These are phyloP conservation scores for Sphenodon punctatus DNA, from an alignment of 2,797 vertebrate species.

Conservation along the genomic window DNA sequence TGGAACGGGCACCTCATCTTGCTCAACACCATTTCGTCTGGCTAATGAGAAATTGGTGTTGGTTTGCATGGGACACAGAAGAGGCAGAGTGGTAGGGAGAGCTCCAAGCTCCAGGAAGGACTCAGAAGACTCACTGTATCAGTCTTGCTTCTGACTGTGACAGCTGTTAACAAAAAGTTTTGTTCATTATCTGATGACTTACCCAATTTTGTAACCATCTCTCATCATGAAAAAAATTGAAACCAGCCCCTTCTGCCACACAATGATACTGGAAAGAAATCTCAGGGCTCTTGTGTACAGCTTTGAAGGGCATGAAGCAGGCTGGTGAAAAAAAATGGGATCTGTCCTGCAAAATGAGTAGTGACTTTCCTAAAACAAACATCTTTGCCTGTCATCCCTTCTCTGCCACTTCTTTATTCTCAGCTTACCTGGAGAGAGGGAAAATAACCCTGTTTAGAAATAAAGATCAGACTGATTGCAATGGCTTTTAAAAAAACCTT, in stretches of 20 bases:
- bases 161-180: neutral
- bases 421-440: conserved; percentile 30
- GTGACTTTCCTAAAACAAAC: accelerated
- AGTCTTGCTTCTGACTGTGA: neutral
- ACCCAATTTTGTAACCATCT: accelerated
- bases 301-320: accelerated
- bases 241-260: neutral
- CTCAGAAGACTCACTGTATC: neutral
- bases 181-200: neutral
- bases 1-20: neutral
- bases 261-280: neutral
- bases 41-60: neutral
- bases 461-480: conserved; percentile 20
- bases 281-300: neutral
- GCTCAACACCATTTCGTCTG: neutral
- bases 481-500: conserved; percentile 32
- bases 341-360: neutral
- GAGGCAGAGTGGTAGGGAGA: neutral
- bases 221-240: neutral
- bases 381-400: conserved; percentile 18
- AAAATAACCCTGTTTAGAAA: conserved; percentile 43
- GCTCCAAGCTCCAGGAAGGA: neutral
- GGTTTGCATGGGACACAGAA: accelerated
- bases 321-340: neutral
- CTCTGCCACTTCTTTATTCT: neutral